Base-by-base conservation (phyloP, 53 echinoderm and acorn worm genomes). In the Antedon mediterranea region DNA sequence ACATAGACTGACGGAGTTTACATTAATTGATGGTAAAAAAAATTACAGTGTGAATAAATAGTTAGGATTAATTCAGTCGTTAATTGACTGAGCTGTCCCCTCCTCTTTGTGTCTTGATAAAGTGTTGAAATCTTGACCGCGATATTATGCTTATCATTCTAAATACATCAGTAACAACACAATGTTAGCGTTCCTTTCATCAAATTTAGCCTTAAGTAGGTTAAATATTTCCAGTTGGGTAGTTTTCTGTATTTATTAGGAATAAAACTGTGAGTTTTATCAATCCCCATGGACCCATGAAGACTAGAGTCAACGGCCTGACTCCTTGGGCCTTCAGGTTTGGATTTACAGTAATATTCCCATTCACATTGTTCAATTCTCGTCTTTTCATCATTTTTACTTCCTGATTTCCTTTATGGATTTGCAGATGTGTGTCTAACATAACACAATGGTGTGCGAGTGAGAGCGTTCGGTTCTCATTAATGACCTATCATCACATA, bases 41-140 rank as follows among this genome's bases (percentile, higher is more conserved):
- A 57, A 57, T 3, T 23, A 57, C 11, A 57, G 57, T 57, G 2
- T 13, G 3, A 57, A 57, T 57, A 57, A 57, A 57, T 57, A 26
- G 57, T 57, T 57, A 11, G 57, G 57, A 57, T 57, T 57, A 57
- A 57, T 57, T 57, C 57, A 57, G 57, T 26, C 57, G 57, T 57
- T 57, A 57, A 57, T 57, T 57, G 57, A 57, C 57, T 57, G 37
- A 37, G 57, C 57, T 57, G 57, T 57, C 57, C 57, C 57, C 57
- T 57, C 23, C 57, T 57, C 57, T 57, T 57, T 57, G 57, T 57
- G 23, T 18, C 14, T 57, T 57, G 57, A 57, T 57, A 57, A 11
- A 57, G 57, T 57, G 57, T 57, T 57, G 57, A 57, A 15, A 23
- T 57, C 23, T 23, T 57, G 57, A 57, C 57, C 57, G 57, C 57